Evolutionary conservation across 2,888 invertebrate genomes (phyloP).

Genomic region (Anorthoa munda): DNA sequence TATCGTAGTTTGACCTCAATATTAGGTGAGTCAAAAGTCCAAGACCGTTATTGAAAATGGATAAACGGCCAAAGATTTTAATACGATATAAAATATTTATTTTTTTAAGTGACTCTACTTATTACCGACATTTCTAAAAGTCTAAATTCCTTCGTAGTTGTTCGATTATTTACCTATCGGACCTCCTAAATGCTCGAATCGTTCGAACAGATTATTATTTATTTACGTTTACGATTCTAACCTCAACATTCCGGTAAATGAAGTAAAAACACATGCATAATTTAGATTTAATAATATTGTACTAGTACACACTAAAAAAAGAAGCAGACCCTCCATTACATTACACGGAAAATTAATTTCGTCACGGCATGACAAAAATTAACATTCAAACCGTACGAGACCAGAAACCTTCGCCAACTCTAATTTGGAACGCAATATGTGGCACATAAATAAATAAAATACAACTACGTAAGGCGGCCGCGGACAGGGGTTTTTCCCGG

Average conservation of each 20-base stretch:
- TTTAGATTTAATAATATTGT: not conserved
- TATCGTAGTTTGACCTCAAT: too few relatives aligned
- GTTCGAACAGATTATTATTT: slow-evolving; percentile 3
- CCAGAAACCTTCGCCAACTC: slow-evolving; percentile 53
- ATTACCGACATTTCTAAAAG: not conserved
- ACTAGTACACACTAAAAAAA: slow-evolving; percentile 32
- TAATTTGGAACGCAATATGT: slow-evolving; percentile 83
- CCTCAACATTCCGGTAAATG: not conserved
- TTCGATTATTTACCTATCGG: not conserved
- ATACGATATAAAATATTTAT: too few relatives aligned
- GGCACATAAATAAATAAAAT: slow-evolving; percentile 78
- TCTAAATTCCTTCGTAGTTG: not conserved
- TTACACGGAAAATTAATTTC: slow-evolving; percentile 57
- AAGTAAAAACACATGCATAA: slow-evolving; percentile 13
- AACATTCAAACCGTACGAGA: slow-evolving; percentile 40
- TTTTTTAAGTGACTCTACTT: too few relatives aligned
- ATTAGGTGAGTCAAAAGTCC: too few relatives aligned
- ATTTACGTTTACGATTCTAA: not conserved
- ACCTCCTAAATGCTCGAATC: not conserved
- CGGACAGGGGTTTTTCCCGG: slow-evolving; percentile 87
- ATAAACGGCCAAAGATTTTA: too few relatives aligned
- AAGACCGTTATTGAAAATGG: too few relatives aligned
- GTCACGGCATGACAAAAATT: slow-evolving; percentile 51
- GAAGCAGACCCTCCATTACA: slow-evolving; percentile 22
- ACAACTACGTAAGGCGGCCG: slow-evolving; percentile 67